A percentile compares a stretch with the other conserved stretches of the same genome.
phyloP scores from a whole-genome alignment of 2,113 vertebrate species.

The Oreotrochilus melanogaster region DNA sequence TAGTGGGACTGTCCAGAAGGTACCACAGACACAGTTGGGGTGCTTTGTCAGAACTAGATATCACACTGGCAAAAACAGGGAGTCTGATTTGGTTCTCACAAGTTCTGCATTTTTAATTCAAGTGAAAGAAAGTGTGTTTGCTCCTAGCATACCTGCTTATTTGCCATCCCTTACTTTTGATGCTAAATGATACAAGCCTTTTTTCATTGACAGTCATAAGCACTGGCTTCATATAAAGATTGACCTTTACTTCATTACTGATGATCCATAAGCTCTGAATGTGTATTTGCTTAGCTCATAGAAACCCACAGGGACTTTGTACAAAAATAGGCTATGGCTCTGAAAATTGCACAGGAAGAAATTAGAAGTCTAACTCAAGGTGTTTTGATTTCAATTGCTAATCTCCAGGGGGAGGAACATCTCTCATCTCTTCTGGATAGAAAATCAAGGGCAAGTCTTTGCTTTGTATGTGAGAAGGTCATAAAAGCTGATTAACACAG shows the following conservation, averaged over 20 bases:
- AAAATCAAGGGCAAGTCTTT: conserved; percentile 8
- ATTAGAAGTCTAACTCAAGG: not conserved
- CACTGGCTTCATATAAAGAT: not conserved
- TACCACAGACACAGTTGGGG: not conserved
- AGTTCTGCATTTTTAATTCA: not conserved
- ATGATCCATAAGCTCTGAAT: not conserved
- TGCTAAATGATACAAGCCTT: not conserved
- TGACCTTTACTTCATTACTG: conserved; percentile 55
- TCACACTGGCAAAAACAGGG: not conserved
- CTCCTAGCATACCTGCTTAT: not conserved
- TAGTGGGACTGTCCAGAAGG: not conserved
- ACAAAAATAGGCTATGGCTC: not conserved
- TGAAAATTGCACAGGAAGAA: conserved; percentile 20
- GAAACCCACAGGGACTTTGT: not conserved
- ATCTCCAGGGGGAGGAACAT: not conserved
- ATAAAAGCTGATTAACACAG: not conserved
- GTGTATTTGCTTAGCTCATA: conserved; percentile 13
- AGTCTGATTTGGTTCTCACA: not conserved
- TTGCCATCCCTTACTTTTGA: not conserved
- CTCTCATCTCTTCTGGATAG: not conserved
- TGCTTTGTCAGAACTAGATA: not conserved
- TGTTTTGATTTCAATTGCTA: conserved; percentile 29
- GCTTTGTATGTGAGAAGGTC: not conserved
- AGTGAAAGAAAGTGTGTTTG: not conserved
- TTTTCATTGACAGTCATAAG: not conserved